Evolutionary conservation across 2,888 invertebrate species (phyloP).

Genomic region (Kuschelorhynchus macadamiae): DNA sequence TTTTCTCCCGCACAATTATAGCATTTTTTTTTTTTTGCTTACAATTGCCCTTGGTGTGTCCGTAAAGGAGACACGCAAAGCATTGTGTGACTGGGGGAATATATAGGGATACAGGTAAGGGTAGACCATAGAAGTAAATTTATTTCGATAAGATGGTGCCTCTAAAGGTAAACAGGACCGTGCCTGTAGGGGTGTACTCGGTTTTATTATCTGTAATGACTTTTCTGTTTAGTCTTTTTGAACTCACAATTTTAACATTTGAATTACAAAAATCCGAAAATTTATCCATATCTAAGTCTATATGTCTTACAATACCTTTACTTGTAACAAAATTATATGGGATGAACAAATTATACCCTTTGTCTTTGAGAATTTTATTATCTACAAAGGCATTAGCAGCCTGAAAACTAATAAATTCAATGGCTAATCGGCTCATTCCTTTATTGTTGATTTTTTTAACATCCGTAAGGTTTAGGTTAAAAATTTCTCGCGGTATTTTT

Average conservation of each 20-base stretch:
- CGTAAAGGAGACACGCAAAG: no score
- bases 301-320: conserved; percentile 6
- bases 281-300: neutral
- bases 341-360: conserved; percentile 16
- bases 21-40: conserved; percentile 23
- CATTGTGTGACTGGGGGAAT: no score
- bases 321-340: conserved; percentile 2
- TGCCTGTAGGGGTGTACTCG: conserved; percentile 4
- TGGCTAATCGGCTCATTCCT: conserved; percentile 3
- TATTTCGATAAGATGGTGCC: neutral
- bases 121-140: conserved; percentile 1
- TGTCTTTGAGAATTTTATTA: conserved; percentile 1
- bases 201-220: conserved; percentile 1
- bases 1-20: conserved; percentile 14
- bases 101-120: no score
- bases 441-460: conserved; percentile 19
- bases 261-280: neutral
- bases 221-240: neutral
- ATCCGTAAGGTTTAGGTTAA: no score
- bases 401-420: conserved; percentile 5
- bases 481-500: neutral
- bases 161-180: neutral
- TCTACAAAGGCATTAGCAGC: conserved; percentile 11
- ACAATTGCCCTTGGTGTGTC: conserved; percentile 26
- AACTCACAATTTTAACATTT: neutral